Conservation (phyloP, 1,140 invertebrate species). For the Penaeus vannamei region DNA sequence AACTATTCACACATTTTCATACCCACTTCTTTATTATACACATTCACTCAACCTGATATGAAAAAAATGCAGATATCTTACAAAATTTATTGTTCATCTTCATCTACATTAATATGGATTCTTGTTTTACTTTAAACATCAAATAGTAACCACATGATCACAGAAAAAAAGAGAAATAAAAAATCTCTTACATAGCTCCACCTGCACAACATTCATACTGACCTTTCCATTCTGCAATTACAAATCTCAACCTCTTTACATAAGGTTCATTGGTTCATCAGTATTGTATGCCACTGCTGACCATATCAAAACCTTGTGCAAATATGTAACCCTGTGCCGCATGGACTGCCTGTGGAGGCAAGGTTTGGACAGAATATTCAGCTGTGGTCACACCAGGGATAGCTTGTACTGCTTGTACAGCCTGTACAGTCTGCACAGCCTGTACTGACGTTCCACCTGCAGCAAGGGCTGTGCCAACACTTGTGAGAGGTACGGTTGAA, state of each 20-base stretch:
- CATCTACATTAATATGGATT: no score
- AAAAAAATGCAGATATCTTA: no score
- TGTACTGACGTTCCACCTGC: conserved; percentile 43
- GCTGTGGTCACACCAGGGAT: conserved; percentile 55
- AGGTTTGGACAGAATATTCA: conserved; percentile 54
- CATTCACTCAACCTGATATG: no score
- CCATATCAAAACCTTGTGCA: conserved; percentile 62
- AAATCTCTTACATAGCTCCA: not conserved
- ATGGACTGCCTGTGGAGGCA: conserved; percentile 48
- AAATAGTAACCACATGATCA: no score
- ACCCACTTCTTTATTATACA: no score
- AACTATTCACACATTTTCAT: no score
- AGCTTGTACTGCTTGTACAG: conserved; percentile 46
- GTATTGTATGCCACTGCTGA: conserved; percentile 54
- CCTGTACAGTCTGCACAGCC: conserved; percentile 24
- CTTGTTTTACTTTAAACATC: no score
- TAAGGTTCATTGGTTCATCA: not conserved
- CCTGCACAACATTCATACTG: conserved; percentile 15
- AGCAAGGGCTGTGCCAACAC: conserved; percentile 39
- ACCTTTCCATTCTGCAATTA: not conserved
- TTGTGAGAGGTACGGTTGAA: conserved; percentile 48
- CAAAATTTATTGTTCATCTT: no score
- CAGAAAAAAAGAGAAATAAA: no score
- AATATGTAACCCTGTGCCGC: conserved; percentile 58
- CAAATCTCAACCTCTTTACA: not conserved